A percentile compares a stretch with the other conserved stretches of the same genome.
These are phyloP conservation scores for Ceratosolen solmsi DNA, from an alignment of 1,140 invertebrate species.

Conservation along the genomic window DNA sequence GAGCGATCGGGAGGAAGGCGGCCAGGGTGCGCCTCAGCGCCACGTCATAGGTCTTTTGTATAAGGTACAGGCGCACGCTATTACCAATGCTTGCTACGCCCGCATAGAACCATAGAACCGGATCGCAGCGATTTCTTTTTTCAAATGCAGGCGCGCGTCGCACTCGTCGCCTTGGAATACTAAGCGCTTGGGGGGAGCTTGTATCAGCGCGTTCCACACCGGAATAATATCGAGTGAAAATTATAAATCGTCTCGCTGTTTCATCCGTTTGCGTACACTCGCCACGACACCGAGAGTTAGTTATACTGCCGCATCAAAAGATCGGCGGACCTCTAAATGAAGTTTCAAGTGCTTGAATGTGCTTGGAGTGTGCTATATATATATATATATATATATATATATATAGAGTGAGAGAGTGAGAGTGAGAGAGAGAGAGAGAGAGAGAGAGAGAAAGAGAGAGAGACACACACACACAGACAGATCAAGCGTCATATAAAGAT, in stretches of 20 bases:
- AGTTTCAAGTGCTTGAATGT: too few species aligned
- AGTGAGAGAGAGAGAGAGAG: too few species aligned
- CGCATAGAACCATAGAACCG: slow-evolving; percentile 42
- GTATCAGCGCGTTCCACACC: background rate
- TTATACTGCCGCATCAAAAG: too few species aligned
- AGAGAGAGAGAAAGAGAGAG: too few species aligned
- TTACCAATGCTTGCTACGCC: slow-evolving; percentile 38
- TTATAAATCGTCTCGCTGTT: background rate
- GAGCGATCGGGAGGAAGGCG: background rate
- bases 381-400: too few species aligned
- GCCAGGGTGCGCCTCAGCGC: slow-evolving; percentile 17
- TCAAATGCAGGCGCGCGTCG: slow-evolving; percentile 27
- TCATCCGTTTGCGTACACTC: too few species aligned
- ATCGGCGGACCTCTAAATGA: too few species aligned
- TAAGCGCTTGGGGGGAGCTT: background rate
- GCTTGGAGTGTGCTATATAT: too few species aligned
- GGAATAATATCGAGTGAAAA: background rate
- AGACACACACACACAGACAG: too few species aligned
- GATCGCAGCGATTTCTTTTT: slow-evolving; percentile 40
- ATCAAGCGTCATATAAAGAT: too few species aligned
- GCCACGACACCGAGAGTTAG: too few species aligned
- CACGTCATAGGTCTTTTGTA: slow-evolving; percentile 29
- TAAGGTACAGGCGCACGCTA: slow-evolving; percentile 5
- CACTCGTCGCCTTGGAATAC: slow-evolving; percentile 21
- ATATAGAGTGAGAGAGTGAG: too few species aligned